A percentile compares a stretch with the other conserved stretches of the same genome.
Conservation (phyloP, 2,888 invertebrate species). For the Meiosimyza decipiens region DNA sequence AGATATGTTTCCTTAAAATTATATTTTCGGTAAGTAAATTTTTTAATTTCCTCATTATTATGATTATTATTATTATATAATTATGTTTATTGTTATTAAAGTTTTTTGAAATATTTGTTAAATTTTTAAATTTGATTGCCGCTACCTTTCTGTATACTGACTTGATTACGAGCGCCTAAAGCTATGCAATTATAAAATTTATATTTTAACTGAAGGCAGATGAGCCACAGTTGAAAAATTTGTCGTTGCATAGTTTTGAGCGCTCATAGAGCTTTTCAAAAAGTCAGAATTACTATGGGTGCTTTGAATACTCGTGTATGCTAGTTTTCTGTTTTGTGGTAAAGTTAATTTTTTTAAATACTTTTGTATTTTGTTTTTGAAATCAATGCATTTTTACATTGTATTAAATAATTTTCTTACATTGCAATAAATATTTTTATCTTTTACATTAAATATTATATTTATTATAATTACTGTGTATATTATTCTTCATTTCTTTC, state of each 20-base stretch:
- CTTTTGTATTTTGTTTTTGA: conserved; percentile 15
- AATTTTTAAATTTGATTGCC: background rate
- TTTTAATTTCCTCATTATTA: conserved; percentile 38
- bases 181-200: too few species aligned
- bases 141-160: too few species aligned
- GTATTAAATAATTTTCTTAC: conserved; percentile 1
- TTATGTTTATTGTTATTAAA: background rate
- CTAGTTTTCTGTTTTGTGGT: background rate
- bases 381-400: conserved; percentile 19
- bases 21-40: conserved; percentile 45
- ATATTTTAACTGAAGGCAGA: too few species aligned
- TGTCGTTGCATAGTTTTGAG: too few species aligned
- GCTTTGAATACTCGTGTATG: too few species aligned
- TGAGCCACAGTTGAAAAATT: too few species aligned
- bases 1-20: conserved; percentile 34
- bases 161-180: too few species aligned
- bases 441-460: conserved; percentile 11
- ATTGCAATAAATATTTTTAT: conserved; percentile 17
- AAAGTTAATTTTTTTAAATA: background rate
- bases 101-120: background rate
- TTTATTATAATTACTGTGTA: conserved; percentile 34
- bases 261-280: too few species aligned
- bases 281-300: too few species aligned
- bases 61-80: conserved; percentile 35
- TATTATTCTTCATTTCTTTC: conserved; percentile 27